phyloP scores from a whole-genome alignment of 2,797 vertebrate genomes.

The Darevskia nairensis region DNA sequence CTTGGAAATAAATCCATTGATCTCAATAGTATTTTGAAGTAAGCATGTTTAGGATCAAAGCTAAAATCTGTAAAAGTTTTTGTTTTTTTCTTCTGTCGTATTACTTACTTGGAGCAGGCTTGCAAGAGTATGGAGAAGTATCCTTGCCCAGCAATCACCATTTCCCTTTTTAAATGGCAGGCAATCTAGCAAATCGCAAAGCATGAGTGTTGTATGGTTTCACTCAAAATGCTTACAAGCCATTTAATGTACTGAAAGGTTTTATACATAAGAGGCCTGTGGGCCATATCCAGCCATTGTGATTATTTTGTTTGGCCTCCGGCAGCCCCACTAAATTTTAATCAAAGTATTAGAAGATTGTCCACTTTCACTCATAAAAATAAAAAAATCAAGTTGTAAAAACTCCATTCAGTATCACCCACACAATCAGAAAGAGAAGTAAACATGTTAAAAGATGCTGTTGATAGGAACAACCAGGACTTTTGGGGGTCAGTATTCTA shows the following conservation, averaged over 20 bases:
- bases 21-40: background rate
- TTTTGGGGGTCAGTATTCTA: background rate
- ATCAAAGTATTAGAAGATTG: background rate
- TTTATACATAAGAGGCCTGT: background rate
- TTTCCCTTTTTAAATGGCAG: conserved; percentile 22
- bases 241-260: background rate
- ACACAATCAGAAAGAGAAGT: background rate
- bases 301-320: background rate
- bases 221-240: conserved; percentile 40
- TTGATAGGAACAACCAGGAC: background rate
- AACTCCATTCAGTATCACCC: background rate
- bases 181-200: background rate
- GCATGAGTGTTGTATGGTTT: conserved; percentile 39
- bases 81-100: background rate
- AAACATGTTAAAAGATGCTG: background rate
- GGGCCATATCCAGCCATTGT: background rate
- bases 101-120: no score
- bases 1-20: background rate
- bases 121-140: conserved; percentile 12
- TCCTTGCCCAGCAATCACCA: conserved; percentile 19
- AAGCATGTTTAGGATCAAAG: background rate
- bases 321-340: background rate
- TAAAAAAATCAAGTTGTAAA: no score
- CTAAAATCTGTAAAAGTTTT: background rate
- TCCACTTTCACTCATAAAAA: background rate